Conservation (phyloP, 1,140 invertebrate genomes). For the Ctenoplectra terminalis region DNA sequence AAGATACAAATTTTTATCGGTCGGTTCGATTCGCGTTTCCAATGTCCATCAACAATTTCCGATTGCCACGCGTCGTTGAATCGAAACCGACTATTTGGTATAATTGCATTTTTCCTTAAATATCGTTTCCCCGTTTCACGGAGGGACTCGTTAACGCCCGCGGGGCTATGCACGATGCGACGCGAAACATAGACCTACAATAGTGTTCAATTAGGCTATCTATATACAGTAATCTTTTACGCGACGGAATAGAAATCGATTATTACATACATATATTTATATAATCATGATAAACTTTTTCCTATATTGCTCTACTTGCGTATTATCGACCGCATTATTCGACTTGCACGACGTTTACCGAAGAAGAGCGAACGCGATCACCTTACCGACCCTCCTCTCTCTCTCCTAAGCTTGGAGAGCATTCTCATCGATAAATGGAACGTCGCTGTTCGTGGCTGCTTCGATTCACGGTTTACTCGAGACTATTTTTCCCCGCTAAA, state of each 20-base stretch:
- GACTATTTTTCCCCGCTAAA: background rate
- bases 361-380: background rate
- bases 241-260: constrained; percentile 59
- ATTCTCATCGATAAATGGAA: background rate
- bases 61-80: constrained; percentile 9
- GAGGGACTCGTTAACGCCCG: constrained; percentile 13
- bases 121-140: background rate
- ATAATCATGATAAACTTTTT: constrained; percentile 42
- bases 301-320: constrained; percentile 56
- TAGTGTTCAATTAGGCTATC: constrained; percentile 51
- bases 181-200: constrained; percentile 22
- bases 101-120: constrained; percentile 64
- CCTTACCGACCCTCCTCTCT: background rate
- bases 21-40: constrained; percentile 41
- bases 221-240: constrained; percentile 65
- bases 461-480: constrained; percentile 8
- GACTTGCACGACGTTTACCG: background rate
- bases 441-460: background rate
- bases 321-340: constrained; percentile 6
- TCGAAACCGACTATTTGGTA: constrained; percentile 65
- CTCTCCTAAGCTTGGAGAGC: no score
- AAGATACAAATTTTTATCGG: constrained; percentile 57
- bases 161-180: constrained; percentile 18
- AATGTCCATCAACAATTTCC: background rate
- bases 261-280: constrained; percentile 45